These are phyloP conservation scores for Scrobipalpa atriplicella DNA, from an alignment of 2,888 invertebrate species.

Conservation along the genomic window DNA sequence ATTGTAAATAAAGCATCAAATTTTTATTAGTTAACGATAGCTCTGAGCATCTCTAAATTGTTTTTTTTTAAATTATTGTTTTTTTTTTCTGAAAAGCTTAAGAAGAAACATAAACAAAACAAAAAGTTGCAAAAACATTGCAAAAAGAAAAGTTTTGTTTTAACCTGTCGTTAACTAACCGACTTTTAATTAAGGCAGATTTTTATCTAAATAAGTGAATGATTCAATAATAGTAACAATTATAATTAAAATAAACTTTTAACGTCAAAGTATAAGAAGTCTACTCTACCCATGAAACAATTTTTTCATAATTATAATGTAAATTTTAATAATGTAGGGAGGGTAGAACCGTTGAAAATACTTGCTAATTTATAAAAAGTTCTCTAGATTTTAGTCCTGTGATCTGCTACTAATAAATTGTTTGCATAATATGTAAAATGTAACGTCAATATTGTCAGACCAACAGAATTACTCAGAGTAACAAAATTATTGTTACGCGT, in stretches of 20 bases:
- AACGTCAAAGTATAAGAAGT: neutral
- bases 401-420: neutral
- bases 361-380: neutral
- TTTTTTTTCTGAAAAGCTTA: neutral
- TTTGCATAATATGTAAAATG: neutral
- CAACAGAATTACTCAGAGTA: neutral
- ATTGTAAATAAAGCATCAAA: constrained; percentile 24
- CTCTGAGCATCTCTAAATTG: neutral
- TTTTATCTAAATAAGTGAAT: constrained; percentile 17
- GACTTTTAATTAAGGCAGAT: neutral
- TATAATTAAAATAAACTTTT: neutral
- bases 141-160: neutral
- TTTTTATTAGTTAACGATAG: neutral
- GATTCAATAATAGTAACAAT: constrained; percentile 9
- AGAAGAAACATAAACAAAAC: neutral
- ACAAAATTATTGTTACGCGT: neutral
- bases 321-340: neutral
- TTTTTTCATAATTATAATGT: neutral
- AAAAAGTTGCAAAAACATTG: too few species aligned
- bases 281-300: neutral
- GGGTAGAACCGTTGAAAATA: constrained; percentile 2
- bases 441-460: neutral
- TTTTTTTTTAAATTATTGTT: neutral
- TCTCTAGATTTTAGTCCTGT: neutral
- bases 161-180: neutral